These are phyloP conservation scores for Scaptomyza flava DNA, from an alignment of 2,888 invertebrate genomes.

Conservation along the genomic window DNA sequence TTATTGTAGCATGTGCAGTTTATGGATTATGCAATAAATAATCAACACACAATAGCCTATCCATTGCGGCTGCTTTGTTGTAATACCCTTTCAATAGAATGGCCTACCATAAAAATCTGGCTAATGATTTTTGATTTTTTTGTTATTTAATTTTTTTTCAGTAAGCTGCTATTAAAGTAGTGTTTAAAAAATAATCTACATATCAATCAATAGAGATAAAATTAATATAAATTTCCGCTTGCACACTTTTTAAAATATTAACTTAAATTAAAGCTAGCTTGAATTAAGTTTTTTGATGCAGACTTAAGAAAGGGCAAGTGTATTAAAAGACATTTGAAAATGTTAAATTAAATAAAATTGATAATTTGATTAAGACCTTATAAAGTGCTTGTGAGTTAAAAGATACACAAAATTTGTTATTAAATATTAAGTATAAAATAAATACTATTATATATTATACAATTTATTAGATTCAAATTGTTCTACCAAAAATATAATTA, in stretches of 20 bases:
- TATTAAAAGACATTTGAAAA: too few relatives aligned
- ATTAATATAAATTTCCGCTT: neutral
- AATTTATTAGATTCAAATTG: too few relatives aligned
- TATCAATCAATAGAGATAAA: neutral
- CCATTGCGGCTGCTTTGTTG: slow-evolving; percentile 37
- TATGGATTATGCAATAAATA: slow-evolving; percentile 79
- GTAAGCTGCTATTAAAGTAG: slow-evolving; percentile 15
- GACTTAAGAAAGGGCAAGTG: too few relatives aligned
- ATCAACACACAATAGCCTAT: slow-evolving; percentile 67
- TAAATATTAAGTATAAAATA: too few relatives aligned
- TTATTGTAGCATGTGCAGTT: slow-evolving; percentile 78
- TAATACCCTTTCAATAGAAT: slow-evolving; percentile 42
- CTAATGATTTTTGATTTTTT: slow-evolving; percentile 37
- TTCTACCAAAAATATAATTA: too few relatives aligned
- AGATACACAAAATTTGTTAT: too few relatives aligned
- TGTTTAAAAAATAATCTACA: slow-evolving; percentile 1
- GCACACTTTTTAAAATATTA: neutral
- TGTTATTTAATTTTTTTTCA: slow-evolving; percentile 5
- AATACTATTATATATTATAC: too few relatives aligned
- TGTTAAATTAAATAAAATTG: too few relatives aligned
- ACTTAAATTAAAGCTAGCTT: too few relatives aligned
- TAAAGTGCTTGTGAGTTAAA: too few relatives aligned
- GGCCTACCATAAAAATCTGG: slow-evolving; percentile 47
- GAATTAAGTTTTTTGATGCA: too few relatives aligned
- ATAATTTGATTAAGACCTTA: too few relatives aligned